phyloP scores from a whole-genome alignment of 2,113 vertebrate genomes.

The Camelus bactrianus region DNA sequence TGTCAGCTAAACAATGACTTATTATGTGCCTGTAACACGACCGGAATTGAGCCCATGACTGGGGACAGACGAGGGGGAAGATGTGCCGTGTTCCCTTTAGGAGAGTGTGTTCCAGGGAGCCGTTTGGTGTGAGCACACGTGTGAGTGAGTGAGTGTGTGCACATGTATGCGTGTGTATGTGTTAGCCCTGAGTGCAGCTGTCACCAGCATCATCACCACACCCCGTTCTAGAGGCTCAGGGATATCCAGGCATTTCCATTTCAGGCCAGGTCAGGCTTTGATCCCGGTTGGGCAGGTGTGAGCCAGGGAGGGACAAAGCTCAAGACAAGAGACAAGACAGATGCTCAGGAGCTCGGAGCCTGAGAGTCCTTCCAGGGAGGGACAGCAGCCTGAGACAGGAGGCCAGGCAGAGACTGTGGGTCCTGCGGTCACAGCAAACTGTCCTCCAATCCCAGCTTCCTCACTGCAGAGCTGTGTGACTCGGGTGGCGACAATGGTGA shows the following conservation, averaged over 20 bases:
- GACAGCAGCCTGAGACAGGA: not conserved
- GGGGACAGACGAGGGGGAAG: not conserved
- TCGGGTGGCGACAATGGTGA: rapidly evolving
- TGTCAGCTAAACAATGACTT: not conserved
- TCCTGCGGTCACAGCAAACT: too few species aligned
- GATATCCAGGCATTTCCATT: not conserved
- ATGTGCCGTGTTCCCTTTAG: rapidly evolving
- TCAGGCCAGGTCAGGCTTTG: not conserved
- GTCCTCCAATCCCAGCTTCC: not conserved
- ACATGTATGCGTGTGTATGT: not conserved
- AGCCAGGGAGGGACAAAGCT: not conserved
- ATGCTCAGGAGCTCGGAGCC: not conserved
- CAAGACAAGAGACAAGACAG: not conserved
- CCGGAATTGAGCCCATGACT: not conserved
- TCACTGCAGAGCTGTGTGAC: not conserved
- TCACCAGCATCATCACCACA: rapidly evolving
- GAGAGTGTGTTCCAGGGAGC: not conserved
- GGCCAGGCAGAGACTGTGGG: too few species aligned
- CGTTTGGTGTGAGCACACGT: too few species aligned
- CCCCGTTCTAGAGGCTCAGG: rapidly evolving
- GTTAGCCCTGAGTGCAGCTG: rapidly evolving
- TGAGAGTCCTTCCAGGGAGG: not conserved
- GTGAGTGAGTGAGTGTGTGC: not conserved
- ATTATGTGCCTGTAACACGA: rapidly evolving
- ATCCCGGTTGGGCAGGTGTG: too few species aligned